Evolutionary conservation across 2,888 invertebrate genomes (phyloP).

Genomic region (Eremobia ochroleuca): DNA sequence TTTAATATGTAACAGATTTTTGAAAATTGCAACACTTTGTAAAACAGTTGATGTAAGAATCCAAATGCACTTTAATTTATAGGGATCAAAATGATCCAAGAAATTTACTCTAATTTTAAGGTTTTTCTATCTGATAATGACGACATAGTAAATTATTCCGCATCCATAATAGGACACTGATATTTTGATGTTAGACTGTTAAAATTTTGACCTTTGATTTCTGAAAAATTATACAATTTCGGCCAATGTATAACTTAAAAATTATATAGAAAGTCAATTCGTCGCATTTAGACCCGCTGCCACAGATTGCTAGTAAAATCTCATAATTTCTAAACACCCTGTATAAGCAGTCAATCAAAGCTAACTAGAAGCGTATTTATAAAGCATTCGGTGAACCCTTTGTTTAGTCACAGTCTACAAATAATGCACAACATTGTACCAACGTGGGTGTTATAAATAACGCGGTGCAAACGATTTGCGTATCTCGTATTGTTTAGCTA

Average conservation of each 20-base stretch:
- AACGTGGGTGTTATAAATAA: slow-evolving; percentile 45
- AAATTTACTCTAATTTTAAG: not conserved
- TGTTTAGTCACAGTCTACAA: slow-evolving; percentile 66
- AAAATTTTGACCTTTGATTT: not conserved
- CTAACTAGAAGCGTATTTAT: slow-evolving; percentile 59
- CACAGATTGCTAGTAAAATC: not conserved
- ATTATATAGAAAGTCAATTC: not conserved
- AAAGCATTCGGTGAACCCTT: slow-evolving; percentile 60
- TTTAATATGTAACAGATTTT: not conserved
- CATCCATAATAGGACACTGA: no score
- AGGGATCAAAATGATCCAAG: no score
- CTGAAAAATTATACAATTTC: not conserved
- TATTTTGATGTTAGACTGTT: no score
- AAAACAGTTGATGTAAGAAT: not conserved
- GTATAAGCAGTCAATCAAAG: slow-evolving; percentile 43
- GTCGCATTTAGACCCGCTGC: not conserved
- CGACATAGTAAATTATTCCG: not conserved
- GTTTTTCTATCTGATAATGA: not conserved
- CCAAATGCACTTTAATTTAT: not conserved
- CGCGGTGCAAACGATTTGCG: slow-evolving; percentile 17
- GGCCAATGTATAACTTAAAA: rapidly evolving
- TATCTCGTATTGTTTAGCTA: slow-evolving; percentile 35
- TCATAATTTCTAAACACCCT: not conserved
- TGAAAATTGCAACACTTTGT: not conserved
- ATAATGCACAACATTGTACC: slow-evolving; percentile 63